phyloP scores from a whole-genome alignment of 2,797 vertebrate species.

The Siniperca obscura region DNA sequence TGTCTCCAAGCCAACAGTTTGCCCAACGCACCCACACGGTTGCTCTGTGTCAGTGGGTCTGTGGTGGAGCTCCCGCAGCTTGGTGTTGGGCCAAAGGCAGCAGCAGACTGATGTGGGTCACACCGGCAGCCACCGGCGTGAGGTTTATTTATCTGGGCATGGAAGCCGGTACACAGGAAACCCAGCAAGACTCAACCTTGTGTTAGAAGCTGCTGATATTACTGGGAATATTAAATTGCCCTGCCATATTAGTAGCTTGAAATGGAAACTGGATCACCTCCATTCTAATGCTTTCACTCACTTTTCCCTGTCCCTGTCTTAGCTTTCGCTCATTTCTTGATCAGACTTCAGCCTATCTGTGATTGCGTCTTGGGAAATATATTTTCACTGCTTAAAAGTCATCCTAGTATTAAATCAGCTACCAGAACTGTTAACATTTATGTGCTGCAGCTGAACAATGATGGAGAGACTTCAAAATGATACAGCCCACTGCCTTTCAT shows the following conservation, averaged over 20 bases:
- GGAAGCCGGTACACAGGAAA: slow-evolving; percentile 78
- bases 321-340: slow-evolving; percentile 36
- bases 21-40: slow-evolving; percentile 33
- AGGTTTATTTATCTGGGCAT: slow-evolving; percentile 86
- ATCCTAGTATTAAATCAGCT: slow-evolving; percentile 26
- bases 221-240: slow-evolving; percentile 80
- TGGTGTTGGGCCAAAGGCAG: slow-evolving; percentile 81
- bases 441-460: slow-evolving; percentile 28
- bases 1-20: slow-evolving; percentile 51
- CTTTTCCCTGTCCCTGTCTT: slow-evolving; percentile 35
- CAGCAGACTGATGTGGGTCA: slow-evolving; percentile 68
- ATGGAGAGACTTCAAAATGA: slow-evolving; percentile 12
- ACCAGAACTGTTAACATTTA: slow-evolving; percentile 16
- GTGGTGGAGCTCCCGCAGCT: slow-evolving; percentile 82
- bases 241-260: slow-evolving; percentile 71
- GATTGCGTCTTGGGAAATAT: slow-evolving; percentile 29
- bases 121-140: slow-evolving; percentile 75
- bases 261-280: slow-evolving; percentile 80
- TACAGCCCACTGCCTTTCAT: slow-evolving; percentile 5
- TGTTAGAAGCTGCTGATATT: slow-evolving; percentile 80
- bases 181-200: slow-evolving; percentile 64
- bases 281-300: slow-evolving; percentile 55
- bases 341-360: slow-evolving; percentile 27
- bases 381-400: slow-evolving; percentile 33
- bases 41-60: slow-evolving; percentile 72